Conservation (phyloP, 2,888 invertebrate species). For the Eumacrocentrus americanus region DNA sequence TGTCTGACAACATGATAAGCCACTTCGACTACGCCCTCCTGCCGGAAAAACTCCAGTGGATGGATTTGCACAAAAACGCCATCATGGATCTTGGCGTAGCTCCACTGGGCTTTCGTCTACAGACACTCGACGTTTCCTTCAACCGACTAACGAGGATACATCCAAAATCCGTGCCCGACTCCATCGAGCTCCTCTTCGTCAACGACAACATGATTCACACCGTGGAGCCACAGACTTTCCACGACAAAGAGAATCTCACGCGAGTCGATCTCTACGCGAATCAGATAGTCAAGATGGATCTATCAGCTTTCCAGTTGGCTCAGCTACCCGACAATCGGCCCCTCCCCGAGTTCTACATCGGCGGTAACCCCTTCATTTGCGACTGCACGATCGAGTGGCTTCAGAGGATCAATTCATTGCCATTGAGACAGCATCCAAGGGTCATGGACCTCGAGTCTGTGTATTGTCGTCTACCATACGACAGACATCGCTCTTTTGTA, state of each 20-base stretch:
- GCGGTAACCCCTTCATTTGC: slow-evolving; percentile 92
- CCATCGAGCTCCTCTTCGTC: slow-evolving; percentile 83
- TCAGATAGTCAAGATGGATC: slow-evolving; percentile 87
- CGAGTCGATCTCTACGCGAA: slow-evolving; percentile 92
- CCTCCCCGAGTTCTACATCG: slow-evolving; percentile 89
- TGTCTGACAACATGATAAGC: slow-evolving; percentile 87
- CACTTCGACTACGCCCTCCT: slow-evolving; percentile 89
- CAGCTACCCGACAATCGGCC: slow-evolving; percentile 78
- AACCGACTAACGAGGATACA: slow-evolving; percentile 83
- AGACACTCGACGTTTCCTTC: slow-evolving; percentile 89
- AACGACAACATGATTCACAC: slow-evolving; percentile 87
- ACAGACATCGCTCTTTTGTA: slow-evolving; percentile 81
- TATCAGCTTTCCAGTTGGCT: slow-evolving; percentile 83
- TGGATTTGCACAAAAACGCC: slow-evolving; percentile 88
- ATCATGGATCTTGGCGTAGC: slow-evolving; percentile 77
- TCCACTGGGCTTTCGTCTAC: slow-evolving; percentile 74
- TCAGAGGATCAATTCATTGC: slow-evolving; percentile 85
- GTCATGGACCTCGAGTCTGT: slow-evolving; percentile 90
- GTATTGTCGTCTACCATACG: slow-evolving; percentile 86
- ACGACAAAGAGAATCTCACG: slow-evolving; percentile 86
- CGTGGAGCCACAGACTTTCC: slow-evolving; percentile 88
- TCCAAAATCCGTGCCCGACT: slow-evolving; percentile 79
- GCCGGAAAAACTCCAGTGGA: slow-evolving; percentile 82
- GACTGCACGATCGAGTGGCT: slow-evolving; percentile 97
- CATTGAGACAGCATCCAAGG: slow-evolving; percentile 84